Conservation (phyloP, 2,888 invertebrate species). For the Portevinia maculata region DNA sequence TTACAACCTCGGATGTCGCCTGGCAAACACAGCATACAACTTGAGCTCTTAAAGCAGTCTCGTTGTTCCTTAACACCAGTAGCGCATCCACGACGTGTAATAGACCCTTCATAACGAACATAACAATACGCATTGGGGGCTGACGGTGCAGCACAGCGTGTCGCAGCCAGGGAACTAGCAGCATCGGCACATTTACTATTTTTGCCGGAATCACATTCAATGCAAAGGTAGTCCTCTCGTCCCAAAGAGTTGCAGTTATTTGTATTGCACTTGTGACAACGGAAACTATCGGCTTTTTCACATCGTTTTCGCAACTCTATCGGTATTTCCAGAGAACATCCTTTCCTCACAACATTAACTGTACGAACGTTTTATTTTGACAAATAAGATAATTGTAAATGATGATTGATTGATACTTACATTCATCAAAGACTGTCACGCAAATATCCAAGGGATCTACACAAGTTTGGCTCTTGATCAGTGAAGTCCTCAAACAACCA, state of each 20-base stretch:
- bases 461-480: conserved; percentile 76
- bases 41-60: conserved; percentile 44
- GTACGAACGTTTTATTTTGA: conserved; percentile 10
- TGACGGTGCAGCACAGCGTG: conserved; percentile 78
- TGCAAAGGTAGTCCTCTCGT: conserved; percentile 77
- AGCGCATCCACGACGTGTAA: conserved; percentile 77
- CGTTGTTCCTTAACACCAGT: conserved; percentile 52
- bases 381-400: background rate
- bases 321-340: conserved; percentile 79
- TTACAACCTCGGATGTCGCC: conserved; percentile 79
- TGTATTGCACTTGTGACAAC: conserved; percentile 79
- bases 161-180: conserved; percentile 73
- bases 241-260: conserved; percentile 80
- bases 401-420: conserved; percentile 74
- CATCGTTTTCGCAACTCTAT: conserved; percentile 77
- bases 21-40: conserved; percentile 78
- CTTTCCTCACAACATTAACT: conserved; percentile 78
- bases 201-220: conserved; percentile 79
- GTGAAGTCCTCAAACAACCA: conserved; percentile 78
- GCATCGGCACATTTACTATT: conserved; percentile 77
- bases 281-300: conserved; percentile 65
- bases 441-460: conserved; percentile 79
- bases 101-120: conserved; percentile 75
- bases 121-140: conserved; percentile 80
- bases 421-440: conserved; percentile 79